Conservation (phyloP, 2,113 vertebrate genomes). For the Proterorhinus semilunaris region DNA sequence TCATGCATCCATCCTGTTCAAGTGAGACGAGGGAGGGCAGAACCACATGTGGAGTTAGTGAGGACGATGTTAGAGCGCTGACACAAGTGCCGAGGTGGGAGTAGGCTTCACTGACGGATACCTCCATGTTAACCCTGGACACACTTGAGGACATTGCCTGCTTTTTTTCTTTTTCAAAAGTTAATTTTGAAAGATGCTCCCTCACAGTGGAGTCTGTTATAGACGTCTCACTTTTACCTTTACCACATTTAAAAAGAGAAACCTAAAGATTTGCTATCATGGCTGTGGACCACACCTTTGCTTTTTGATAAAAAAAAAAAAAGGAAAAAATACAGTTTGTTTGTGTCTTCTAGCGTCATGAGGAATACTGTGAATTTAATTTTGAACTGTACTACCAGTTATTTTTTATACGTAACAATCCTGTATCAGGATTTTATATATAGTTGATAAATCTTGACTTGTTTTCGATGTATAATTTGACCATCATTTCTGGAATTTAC, state of each 20-base stretch:
- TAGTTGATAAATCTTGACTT: constrained; percentile 42
- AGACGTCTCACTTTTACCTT: constrained; percentile 15
- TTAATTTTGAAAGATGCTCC: constrained; percentile 15
- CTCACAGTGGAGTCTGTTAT: constrained; percentile 25
- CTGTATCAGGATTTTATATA: constrained; percentile 79
- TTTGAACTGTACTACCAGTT: constrained; percentile 85
- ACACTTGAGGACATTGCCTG: constrained; percentile 74
- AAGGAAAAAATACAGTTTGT: constrained; percentile 54
- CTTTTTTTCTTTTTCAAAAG: constrained; percentile 20
- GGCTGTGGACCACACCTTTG: constrained; percentile 64
- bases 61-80: constrained; percentile 7
- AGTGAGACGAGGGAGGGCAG: constrained; percentile 39
- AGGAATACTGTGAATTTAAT: constrained; percentile 90
- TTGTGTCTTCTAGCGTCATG: constrained; percentile 71
- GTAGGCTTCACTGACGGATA: constrained; percentile 55
- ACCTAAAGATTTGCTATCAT: constrained; percentile 41
- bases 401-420: constrained; percentile 72
- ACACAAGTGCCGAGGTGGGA: constrained; percentile 23
- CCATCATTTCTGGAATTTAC: constrained; percentile 52
- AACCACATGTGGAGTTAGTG: constrained; percentile 52
- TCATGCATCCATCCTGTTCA: constrained; percentile 43
- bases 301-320: constrained; percentile 45
- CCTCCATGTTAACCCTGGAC: constrained; percentile 72
- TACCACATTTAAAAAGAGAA: constrained; percentile 43
- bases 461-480: constrained; percentile 66